Conservation (phyloP, 2,113 vertebrate species). For the Myrmecophaga tridactyla region DNA sequence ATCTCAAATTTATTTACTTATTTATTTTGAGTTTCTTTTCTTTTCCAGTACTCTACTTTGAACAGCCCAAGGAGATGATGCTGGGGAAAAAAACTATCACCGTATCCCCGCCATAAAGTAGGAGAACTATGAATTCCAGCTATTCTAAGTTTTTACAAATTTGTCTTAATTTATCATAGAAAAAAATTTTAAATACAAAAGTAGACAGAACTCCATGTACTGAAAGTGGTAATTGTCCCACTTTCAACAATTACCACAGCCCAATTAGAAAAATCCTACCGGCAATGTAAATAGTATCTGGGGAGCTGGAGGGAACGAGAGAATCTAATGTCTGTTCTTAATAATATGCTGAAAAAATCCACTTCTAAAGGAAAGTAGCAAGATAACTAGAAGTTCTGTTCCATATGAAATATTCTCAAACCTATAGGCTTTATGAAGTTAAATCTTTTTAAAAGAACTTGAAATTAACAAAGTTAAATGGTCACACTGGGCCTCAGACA, state of each 20-base stretch:
- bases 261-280: background rate
- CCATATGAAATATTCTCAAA: background rate
- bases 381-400: background rate
- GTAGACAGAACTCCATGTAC: background rate
- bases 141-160: background rate
- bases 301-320: background rate
- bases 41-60: background rate
- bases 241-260: background rate
- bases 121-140: background rate
- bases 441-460: background rate
- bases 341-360: background rate
- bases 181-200: background rate
- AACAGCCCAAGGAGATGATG: background rate
- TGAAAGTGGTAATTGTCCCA: background rate
- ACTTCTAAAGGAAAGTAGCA: background rate
- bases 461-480: slow-evolving; percentile 20
- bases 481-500: background rate
- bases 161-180: background rate
- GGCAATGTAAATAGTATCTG: background rate
- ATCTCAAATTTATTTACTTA: background rate
- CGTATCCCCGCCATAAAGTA: background rate
- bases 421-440: background rate
- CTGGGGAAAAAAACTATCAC: background rate
- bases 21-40: background rate
- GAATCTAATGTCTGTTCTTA: background rate